These are phyloP conservation scores for Takifugu flavidus DNA, from an alignment of 2,113 vertebrate species.

Conservation along the genomic window DNA sequence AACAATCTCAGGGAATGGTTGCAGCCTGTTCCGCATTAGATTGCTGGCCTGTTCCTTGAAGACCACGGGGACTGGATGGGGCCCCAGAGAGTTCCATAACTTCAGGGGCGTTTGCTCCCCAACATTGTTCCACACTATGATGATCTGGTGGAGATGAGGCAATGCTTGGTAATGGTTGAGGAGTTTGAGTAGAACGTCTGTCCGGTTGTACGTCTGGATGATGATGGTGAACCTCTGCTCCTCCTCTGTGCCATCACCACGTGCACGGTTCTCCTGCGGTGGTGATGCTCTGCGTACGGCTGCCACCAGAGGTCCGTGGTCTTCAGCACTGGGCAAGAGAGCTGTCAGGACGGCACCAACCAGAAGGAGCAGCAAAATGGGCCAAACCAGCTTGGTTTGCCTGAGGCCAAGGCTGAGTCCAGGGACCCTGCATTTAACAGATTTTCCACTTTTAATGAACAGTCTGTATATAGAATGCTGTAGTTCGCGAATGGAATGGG, in stretches of 20 bases:
- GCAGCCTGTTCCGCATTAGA: conserved; percentile 89
- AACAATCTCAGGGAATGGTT: conserved; percentile 85
- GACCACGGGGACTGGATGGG: conserved; percentile 86
- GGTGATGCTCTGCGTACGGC: conserved; percentile 25
- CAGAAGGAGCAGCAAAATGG: conserved; percentile 63
- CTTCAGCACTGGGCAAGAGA: conserved; percentile 60
- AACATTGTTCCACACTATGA: conserved; percentile 94
- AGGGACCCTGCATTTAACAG: conserved; percentile 24
- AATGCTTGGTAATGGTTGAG: conserved; percentile 93
- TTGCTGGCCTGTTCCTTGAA: conserved; percentile 87
- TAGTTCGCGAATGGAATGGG: too few species aligned
- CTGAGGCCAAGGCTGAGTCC: conserved; percentile 35
- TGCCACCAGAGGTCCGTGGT: conserved; percentile 29
- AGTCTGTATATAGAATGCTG: too few species aligned
- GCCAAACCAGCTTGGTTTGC: conserved; percentile 39
- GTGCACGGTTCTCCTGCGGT: conserved; percentile 4
- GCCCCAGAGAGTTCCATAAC: conserved; percentile 85
- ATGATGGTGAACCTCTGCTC: conserved; percentile 82
- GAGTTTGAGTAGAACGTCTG: conserved; percentile 87
- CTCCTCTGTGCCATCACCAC: conserved; percentile 29
- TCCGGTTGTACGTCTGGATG: conserved; percentile 93
- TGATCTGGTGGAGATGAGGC: conserved; percentile 81
- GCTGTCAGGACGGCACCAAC: conserved; percentile 63
- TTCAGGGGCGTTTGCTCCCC: conserved; percentile 80
- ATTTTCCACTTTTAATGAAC: too few species aligned